Base-by-base conservation (phyloP, 2,797 vertebrate species). In the Nasua narica region DNA sequence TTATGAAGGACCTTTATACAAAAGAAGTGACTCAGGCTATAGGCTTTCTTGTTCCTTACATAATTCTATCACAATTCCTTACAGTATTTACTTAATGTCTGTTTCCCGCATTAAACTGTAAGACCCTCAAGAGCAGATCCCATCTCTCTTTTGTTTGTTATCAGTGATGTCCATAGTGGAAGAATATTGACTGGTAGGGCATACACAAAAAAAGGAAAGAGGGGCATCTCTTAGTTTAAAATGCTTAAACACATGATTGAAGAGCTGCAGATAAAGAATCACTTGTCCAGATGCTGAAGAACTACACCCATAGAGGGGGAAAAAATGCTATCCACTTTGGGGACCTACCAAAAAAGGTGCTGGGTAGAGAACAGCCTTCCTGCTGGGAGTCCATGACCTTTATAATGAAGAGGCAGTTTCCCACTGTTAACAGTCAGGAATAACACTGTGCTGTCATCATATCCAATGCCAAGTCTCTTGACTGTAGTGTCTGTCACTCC, bases 221-320 rank as follows among this genome's bases (percentile, higher is more conserved):
- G 14, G 5, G 29, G 32, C 40, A 74, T 78, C 19, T 62, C 40
- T 74, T 95, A 77, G 77, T 93, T 94, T 91, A 94, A 88, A n/a
- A 84, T 21, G 9, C 27, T 81, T 11, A 70, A 88, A 95, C 3
- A 18, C n/a, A 91, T 32, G 46, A 95, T 7, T 65, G 25, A 89
- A 92, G 46, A 96, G 37, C 85, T 87, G 21, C 56, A 90, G 56
- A 82, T 89, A 86, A 87, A 90, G 18, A 97, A 92, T 77, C n/a
- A 85, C 21, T 74, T 89, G 62, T 85, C 50, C 29, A 83, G 58
- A 85, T 78, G 25, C 46, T n/a, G 2, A 97, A 87, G 72, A 95
- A 86, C 10, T 37, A 96, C 23, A 58, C 15, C 72, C 32, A 60
- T 3, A 35, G 37, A 87, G 40, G 35, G 12, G 14, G 14, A 11